phyloP scores from a whole-genome alignment of 2,113 vertebrate genomes.

The Amia ocellicauda region DNA sequence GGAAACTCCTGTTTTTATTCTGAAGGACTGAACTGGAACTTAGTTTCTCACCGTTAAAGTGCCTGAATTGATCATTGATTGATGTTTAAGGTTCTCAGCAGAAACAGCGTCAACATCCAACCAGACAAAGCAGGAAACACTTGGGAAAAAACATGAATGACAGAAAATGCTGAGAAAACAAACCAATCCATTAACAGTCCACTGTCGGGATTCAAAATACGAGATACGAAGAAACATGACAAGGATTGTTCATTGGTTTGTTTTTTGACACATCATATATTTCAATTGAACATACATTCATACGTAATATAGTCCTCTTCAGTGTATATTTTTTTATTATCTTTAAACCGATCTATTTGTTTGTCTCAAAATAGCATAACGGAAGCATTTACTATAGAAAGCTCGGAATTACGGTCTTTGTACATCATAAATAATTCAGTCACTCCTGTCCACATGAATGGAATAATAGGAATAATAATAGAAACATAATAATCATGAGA shows the following conservation, averaged over 20 bases:
- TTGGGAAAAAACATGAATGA: too few species aligned
- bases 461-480: too few species aligned
- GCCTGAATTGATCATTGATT: too few species aligned
- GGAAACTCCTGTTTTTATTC: too few species aligned
- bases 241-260: conserved; percentile 36
- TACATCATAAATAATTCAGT: conserved; percentile 55
- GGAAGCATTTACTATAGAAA: conserved; percentile 61
- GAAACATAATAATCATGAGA: too few species aligned
- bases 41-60: too few species aligned
- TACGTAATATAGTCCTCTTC: conserved; percentile 72
- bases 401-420: conserved; percentile 50
- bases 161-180: too few species aligned
- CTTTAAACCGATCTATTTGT: conserved; percentile 70
- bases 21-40: too few species aligned
- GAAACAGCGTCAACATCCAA: too few species aligned
- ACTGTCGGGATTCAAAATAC: background rate
- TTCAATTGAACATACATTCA: conserved; percentile 71
- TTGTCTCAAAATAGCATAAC: conserved; percentile 45
- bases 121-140: too few species aligned
- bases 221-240: conserved; percentile 39
- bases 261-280: conserved; percentile 67
- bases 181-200: conserved; percentile 1
- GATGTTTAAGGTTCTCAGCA: too few species aligned
- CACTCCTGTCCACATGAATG: conserved; percentile 42
- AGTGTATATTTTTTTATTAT: conserved; percentile 72